Percentiles rank a stretch among this genome's conserved stretches.
Evolutionary conservation across 2,113 vertebrate species (phyloP).

Genomic region (Panurus biarmicus): DNA sequence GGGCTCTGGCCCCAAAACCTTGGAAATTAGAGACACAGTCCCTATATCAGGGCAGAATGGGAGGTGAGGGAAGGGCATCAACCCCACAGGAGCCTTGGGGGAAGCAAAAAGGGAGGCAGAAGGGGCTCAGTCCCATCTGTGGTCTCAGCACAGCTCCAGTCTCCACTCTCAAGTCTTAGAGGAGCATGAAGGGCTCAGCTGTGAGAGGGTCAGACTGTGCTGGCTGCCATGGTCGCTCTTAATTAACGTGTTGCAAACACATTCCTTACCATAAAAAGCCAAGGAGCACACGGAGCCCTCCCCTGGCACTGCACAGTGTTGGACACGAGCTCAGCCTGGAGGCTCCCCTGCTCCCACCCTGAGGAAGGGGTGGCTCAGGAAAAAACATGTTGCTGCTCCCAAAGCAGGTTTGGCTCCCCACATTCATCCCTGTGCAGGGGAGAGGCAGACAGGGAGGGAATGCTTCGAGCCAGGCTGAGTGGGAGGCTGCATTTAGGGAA

Average conservation of each 20-base stretch:
- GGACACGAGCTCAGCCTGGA: neutral
- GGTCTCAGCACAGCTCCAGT: neutral
- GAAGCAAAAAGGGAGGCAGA: neutral
- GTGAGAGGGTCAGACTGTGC: neutral
- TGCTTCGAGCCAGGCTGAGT: neutral
- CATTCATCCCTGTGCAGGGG: accelerated
- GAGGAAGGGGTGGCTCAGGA: neutral
- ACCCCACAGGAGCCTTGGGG: neutral
- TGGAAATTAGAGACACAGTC: accelerated
- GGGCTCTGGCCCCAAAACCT: neutral
- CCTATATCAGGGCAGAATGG: accelerated
- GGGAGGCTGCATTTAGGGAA: neutral
- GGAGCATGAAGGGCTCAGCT: neutral
- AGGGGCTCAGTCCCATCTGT: neutral
- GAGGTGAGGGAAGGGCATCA: neutral
- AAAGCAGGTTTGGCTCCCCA: neutral
- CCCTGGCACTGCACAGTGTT: accelerated
- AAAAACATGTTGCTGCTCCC: accelerated
- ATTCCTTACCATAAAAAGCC: constrained; percentile 62
- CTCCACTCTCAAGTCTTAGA: neutral
- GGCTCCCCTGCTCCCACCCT: neutral
- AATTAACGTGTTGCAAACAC: neutral
- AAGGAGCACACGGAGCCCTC: neutral
- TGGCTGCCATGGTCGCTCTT: neutral
- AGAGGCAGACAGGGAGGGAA: neutral